These are phyloP conservation scores for Trisateles emortualis DNA, from an alignment of 2,888 invertebrate species.

Conservation along the genomic window DNA sequence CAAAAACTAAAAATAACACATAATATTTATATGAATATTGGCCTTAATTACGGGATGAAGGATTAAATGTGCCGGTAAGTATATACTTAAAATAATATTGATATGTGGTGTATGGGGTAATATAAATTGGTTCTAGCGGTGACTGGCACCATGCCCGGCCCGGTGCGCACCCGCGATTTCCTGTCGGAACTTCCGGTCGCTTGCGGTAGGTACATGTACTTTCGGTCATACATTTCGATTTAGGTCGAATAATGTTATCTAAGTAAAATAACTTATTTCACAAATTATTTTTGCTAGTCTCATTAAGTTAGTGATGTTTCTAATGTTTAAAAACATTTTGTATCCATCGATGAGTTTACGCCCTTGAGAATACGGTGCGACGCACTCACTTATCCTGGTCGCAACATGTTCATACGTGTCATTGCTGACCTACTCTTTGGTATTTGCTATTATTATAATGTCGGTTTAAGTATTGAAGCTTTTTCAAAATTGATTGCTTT, in stretches of 20 bases:
- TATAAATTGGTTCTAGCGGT: slow-evolving; percentile 49
- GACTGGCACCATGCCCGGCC: slow-evolving; percentile 49
- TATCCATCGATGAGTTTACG: slow-evolving; percentile 17
- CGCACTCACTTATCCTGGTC: slow-evolving; percentile 46
- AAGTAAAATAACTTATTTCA: slow-evolving; percentile 6
- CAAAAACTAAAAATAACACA: not conserved
- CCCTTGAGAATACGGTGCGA: slow-evolving; percentile 44
- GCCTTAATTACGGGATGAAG: no score
- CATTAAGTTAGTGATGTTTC: not conserved
- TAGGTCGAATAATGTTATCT: slow-evolving; percentile 25
- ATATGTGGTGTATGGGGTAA: slow-evolving; percentile 22
- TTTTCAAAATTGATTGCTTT: not conserved
- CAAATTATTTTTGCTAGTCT: not conserved
- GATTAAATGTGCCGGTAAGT: slow-evolving; percentile 5
- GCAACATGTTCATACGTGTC: slow-evolving; percentile 53
- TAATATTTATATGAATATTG: no score
- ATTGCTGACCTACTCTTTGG: slow-evolving; percentile 30
- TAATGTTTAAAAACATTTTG: not conserved
- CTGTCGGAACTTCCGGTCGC: slow-evolving; percentile 59
- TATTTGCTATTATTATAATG: slow-evolving; percentile 20
- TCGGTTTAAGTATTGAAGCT: not conserved
- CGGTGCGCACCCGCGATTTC: slow-evolving; percentile 52
- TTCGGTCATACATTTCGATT: slow-evolving; percentile 23
- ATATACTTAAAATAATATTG: slow-evolving; percentile 20
- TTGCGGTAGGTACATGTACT: slow-evolving; percentile 18